Conservation (phyloP, 2,888 invertebrate species). For the Ormyrus nitidulus region DNA sequence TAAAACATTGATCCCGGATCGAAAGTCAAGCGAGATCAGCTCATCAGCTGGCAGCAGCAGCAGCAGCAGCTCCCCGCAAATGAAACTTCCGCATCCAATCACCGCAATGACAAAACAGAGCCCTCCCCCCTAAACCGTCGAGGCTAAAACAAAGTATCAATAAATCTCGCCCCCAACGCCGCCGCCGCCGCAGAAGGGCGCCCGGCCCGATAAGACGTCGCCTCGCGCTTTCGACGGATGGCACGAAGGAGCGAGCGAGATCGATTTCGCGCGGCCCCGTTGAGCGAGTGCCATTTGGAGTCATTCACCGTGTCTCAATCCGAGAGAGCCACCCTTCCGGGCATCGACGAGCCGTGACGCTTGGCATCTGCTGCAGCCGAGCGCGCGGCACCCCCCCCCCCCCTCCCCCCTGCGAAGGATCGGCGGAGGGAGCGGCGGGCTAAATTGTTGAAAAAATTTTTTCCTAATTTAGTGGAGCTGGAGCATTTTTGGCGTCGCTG, state of each 20-base stretch:
- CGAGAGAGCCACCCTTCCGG: conserved; percentile 70
- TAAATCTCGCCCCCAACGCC: conserved; percentile 20
- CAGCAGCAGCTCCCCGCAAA: conserved; percentile 5
- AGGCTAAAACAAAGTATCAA: conserved; percentile 11
- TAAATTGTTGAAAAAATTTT: conserved; percentile 37
- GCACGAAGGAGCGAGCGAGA: conserved; percentile 13
- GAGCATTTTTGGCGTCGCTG: neutral
- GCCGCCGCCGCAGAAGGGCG: no score
- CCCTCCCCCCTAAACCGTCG: neutral
- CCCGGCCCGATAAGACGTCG: conserved; percentile 35
- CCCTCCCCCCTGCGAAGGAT: no score
- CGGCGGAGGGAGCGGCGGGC: neutral
- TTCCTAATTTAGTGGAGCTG: conserved; percentile 10
- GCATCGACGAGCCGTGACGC: conserved; percentile 75
- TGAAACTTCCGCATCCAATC: conserved; percentile 13
- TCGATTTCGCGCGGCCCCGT: conserved; percentile 49
- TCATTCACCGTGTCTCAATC: conserved; percentile 75
- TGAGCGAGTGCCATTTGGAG: conserved; percentile 72
- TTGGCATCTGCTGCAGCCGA: conserved; percentile 71
- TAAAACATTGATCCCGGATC: no score
- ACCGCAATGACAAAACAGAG: neutral
- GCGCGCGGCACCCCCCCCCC: neutral
- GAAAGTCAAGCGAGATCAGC: no score
- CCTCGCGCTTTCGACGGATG: conserved; percentile 29
- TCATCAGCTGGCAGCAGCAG: no score